Evolutionary conservation across 2,797 vertebrate species (phyloP).

Genomic region (Sciurus vulgaris): DNA sequence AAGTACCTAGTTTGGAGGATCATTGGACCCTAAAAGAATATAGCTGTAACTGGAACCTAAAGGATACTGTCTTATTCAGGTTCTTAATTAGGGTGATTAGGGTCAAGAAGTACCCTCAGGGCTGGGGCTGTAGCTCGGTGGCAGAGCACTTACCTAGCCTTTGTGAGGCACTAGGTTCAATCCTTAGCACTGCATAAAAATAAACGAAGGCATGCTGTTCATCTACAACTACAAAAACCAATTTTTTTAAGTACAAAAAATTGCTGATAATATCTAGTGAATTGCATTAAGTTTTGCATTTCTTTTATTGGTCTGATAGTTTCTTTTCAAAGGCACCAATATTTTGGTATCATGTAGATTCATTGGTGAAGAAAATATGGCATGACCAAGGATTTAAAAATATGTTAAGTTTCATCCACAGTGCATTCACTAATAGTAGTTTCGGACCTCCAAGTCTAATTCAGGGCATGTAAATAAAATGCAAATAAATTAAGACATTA

Average conservation of each 20-base stretch:
- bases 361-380: neutral
- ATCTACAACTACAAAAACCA: neutral
- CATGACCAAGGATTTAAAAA: neutral
- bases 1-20: neutral
- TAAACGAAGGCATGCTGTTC: no score
- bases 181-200: no score
- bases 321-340: neutral
- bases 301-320: neutral
- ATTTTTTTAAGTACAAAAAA: neutral
- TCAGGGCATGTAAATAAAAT: neutral
- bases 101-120: neutral
- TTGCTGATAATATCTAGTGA: neutral
- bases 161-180: no score
- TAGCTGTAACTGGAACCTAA: neutral
- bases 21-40: neutral
- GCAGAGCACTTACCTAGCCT: no score
- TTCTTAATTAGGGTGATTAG: neutral
- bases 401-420: neutral
- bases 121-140: no score
- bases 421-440: neutral
- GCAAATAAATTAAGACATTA: neutral
- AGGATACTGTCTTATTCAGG: neutral
- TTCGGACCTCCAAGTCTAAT: neutral
- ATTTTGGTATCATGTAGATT: neutral
- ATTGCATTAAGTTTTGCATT: neutral